Percentiles rank a stretch among this genome's conserved stretches.
These are phyloP conservation scores for Spea hammondii DNA, from an alignment of 2,797 vertebrate species.

Conservation along the genomic window DNA sequence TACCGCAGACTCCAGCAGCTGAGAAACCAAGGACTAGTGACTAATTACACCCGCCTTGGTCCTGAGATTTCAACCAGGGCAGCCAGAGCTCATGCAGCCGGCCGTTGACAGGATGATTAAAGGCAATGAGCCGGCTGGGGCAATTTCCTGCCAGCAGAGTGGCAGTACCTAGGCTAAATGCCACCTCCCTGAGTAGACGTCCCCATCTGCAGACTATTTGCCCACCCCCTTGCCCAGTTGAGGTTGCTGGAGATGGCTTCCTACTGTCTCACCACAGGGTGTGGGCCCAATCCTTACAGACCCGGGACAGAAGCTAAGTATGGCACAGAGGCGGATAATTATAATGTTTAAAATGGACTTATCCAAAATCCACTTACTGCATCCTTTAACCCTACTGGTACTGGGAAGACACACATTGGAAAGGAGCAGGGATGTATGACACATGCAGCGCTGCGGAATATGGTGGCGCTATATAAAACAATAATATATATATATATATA, in stretches of 20 bases:
- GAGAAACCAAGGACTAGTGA: constrained; percentile 18
- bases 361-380: background rate
- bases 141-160: constrained; percentile 8
- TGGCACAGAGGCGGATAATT: background rate
- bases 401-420: too few relatives aligned
- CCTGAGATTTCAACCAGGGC: constrained; percentile 12
- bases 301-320: background rate
- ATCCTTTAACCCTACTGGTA: too few relatives aligned
- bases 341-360: background rate
- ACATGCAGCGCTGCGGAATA: too few relatives aligned
- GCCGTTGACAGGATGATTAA: constrained; percentile 15
- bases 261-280: background rate
- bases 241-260: background rate
- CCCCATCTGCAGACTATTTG: background rate
- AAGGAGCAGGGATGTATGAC: too few relatives aligned
- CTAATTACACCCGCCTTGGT: constrained; percentile 16
- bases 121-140: constrained; percentile 1
- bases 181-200: background rate
- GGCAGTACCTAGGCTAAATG: constrained; percentile 2
- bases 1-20: constrained; percentile 8
- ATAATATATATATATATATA: too few relatives aligned
- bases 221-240: background rate
- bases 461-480: too few relatives aligned
- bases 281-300: background rate
- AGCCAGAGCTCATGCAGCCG: constrained; percentile 18